A percentile compares a stretch with the other conserved stretches of the same genome.
Evolutionary conservation across 1,140 invertebrate species (phyloP).

Genomic region (Nasonia vitripennis): DNA sequence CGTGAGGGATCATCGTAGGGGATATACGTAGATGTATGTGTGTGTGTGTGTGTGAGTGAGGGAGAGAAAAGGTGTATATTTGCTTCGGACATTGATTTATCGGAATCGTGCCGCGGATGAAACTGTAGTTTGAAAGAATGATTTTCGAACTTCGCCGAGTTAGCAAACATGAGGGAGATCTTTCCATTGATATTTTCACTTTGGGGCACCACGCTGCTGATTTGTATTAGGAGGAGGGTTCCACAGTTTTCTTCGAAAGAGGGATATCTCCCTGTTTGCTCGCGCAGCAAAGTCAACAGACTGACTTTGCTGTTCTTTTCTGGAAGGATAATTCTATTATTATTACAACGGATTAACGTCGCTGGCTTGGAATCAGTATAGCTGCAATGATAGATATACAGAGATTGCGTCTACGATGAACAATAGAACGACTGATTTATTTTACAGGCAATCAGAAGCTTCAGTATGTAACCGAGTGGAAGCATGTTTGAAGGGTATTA

Average conservation of each 20-base stretch:
- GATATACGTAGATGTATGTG: background rate
- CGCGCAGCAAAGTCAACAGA: background rate
- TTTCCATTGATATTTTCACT: background rate
- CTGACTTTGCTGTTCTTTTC: background rate
- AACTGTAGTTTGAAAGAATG: background rate
- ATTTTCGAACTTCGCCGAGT: background rate
- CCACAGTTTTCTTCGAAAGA: background rate
- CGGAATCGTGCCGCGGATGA: background rate
- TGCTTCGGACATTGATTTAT: slow-evolving; percentile 23
- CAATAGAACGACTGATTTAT: too few relatives aligned
- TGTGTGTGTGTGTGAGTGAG: background rate
- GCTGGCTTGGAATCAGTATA: too few relatives aligned
- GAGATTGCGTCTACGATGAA: too few relatives aligned
- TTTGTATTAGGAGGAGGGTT: background rate
- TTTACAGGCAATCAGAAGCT: too few relatives aligned
- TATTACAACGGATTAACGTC: background rate
- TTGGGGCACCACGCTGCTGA: background rate
- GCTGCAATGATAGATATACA: too few relatives aligned
- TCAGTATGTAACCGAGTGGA: too few relatives aligned
- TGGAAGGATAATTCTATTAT: background rate
- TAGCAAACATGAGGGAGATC: background rate
- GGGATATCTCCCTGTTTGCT: background rate
- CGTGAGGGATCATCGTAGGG: background rate
- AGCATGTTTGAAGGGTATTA: too few relatives aligned
- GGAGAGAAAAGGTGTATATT: background rate